These are phyloP conservation scores for Coelopa frigida DNA, from an alignment of 1,140 invertebrate species.

Conservation along the genomic window DNA sequence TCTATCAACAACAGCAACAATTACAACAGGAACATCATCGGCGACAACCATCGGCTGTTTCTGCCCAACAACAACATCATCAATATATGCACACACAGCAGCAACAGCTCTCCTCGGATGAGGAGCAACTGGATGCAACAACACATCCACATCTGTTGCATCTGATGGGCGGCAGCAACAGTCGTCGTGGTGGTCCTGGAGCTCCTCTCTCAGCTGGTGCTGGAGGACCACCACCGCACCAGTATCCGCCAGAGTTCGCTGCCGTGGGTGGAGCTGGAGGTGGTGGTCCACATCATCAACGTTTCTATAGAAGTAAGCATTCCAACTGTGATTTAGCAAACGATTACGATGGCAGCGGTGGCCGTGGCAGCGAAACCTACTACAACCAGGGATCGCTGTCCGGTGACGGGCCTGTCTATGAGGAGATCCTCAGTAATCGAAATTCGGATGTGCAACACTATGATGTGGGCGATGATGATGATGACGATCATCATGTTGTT, in stretches of 20 bases:
- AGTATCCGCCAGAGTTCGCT: slow-evolving; percentile 30
- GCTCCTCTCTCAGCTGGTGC: slow-evolving; percentile 29
- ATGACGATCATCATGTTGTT: slow-evolving; percentile 13
- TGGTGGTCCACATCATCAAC: no score
- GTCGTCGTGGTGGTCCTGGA: slow-evolving; percentile 26
- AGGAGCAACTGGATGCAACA: slow-evolving; percentile 28
- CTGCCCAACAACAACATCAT: slow-evolving; percentile 15
- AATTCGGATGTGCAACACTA: slow-evolving; percentile 66
- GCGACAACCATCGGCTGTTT: slow-evolving; percentile 15
- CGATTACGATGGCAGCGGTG: slow-evolving; percentile 23
- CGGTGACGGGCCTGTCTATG: slow-evolving; percentile 63
- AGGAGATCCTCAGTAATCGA: slow-evolving; percentile 67
- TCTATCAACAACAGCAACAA: slow-evolving; percentile 27
- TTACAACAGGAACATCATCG: slow-evolving; percentile 22
- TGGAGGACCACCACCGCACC: slow-evolving; percentile 15
- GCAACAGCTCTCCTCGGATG: slow-evolving; percentile 35
- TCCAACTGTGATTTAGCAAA: slow-evolving; percentile 44
- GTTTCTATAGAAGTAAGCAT: slow-evolving; percentile 43
- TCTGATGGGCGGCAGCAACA: no score
- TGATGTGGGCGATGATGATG: slow-evolving; percentile 50
- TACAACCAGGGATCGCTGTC: slow-evolving; percentile 55
- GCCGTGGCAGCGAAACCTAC: slow-evolving; percentile 40
- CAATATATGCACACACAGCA: slow-evolving; percentile 33
- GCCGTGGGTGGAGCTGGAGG: slow-evolving; percentile 20
- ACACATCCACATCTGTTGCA: slow-evolving; percentile 34